Evolutionary conservation across 2,888 invertebrate species (phyloP), one percentile per base, ranked within the genome.

Genomic region (Lottia gigantea): DNA sequence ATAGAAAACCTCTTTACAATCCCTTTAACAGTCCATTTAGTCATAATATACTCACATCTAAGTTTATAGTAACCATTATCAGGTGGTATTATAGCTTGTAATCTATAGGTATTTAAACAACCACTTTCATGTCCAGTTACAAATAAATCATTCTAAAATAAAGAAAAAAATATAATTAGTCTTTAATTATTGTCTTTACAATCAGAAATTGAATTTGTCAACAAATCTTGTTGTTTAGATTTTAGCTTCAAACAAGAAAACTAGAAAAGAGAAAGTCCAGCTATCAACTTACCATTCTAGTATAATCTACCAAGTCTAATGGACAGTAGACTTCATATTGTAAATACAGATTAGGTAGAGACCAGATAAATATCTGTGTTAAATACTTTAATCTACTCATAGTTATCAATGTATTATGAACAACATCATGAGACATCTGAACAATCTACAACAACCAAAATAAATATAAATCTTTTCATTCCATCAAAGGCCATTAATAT

Each of bases 101-200:
- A 72, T 0, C 67, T 61, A 68, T 84, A 78, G 16, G 78, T 76
- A 68, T 78, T 78, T 2, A 86, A 77, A 68, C 77, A 76, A 6
- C 87, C 87, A 74, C 78, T 82, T 1, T 76, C 70, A 75, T 86
- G 83, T 12, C 83, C 86, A 62, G 84, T 84, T 71, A 87, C 64
- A 47, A 86, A 76, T n/a, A 74, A 74, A 23, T 74, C 61, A 62
- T 78, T 83, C 86, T 86, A 78, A 61, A 76, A 74, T 49, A 45
- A 26, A 70, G 62, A 12, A 46, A 65, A 3, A 46, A 40, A 19
- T 6, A 31, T 31, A 31, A 11, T 40, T n/a, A n/a, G n/a, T n/a
- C n/a, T 6, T 8, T 4, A 40, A 3, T 40, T 40, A 40, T 40
- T 40, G 1, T 40, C 40, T 8, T 40, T 40, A 1, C 40, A 11